Percentiles rank a stretch among this genome's conserved stretches.
Evolutionary conservation across 2,888 invertebrate species (phyloP).

Genomic region (Ephialtes manifestator): DNA sequence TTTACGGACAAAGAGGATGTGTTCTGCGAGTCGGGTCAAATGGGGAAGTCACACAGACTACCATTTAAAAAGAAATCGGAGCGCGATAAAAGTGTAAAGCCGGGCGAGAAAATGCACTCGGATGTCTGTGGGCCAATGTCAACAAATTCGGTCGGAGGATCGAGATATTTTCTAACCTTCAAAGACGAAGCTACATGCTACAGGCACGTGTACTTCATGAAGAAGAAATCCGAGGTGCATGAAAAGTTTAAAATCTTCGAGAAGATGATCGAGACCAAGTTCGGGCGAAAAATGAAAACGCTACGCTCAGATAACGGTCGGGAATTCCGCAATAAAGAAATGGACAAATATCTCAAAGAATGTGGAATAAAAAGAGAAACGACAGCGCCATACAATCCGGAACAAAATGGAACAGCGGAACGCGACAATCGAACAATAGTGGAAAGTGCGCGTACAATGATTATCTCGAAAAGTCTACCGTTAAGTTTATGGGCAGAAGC

Average conservation of each 20-base stretch:
- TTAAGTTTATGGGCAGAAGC: conserved; percentile 49
- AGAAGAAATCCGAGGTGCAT: conserved; percentile 37
- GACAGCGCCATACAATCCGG: conserved; percentile 68
- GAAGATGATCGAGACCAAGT: neutral
- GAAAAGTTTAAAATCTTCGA: neutral
- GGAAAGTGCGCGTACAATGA: conserved; percentile 69
- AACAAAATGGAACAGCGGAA: conserved; percentile 71
- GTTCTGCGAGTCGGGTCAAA: too few relatives aligned
- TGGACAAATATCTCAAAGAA: conserved; percentile 1
- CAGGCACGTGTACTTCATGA: neutral
- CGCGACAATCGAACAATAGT: conserved; percentile 70
- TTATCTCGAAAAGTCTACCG: conserved; percentile 56
- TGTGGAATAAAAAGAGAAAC: conserved; percentile 65
- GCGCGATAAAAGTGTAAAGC: neutral
- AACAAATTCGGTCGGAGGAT: neutral
- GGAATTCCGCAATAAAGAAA: conserved; percentile 35
- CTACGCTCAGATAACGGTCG: conserved; percentile 43
- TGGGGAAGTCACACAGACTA: too few relatives aligned
- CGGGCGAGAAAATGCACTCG: neutral
- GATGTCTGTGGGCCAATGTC: neutral
- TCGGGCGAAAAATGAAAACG: conserved; percentile 35
- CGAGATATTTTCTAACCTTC: conserved; percentile 2
- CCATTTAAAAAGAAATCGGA: neutral
- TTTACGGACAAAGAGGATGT: neutral
- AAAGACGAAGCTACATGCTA: too few relatives aligned